phyloP scores from a whole-genome alignment of 2,113 vertebrate genomes.

The Tylochromis polylepis region DNA sequence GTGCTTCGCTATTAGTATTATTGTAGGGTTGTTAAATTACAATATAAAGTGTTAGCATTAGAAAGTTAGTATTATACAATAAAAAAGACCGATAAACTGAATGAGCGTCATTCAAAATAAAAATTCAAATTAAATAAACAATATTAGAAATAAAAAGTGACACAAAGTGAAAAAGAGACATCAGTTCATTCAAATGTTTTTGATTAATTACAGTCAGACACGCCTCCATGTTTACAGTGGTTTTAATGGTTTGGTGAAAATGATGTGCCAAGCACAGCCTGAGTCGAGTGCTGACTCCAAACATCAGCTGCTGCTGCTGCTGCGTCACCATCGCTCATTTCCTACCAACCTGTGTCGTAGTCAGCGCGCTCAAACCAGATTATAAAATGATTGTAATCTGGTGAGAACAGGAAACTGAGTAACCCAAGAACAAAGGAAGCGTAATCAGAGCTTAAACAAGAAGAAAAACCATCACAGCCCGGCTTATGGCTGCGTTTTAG shows the following conservation, averaged over 20 bases:
- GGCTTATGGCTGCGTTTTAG: background rate
- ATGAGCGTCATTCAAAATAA: background rate
- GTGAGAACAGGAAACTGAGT: background rate
- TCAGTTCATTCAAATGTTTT: too few relatives aligned
- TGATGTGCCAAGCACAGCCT: background rate
- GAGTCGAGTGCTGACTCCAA: background rate
- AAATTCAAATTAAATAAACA: background rate
- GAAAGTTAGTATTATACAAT: background rate
- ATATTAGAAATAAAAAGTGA: fast-evolving
- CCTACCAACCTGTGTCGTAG: background rate
- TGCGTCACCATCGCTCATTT: background rate
- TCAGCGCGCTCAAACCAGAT: background rate
- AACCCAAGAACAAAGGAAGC: background rate
- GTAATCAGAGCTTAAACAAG: background rate
- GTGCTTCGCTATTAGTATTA: background rate
- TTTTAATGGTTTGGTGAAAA: background rate
- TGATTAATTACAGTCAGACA: background rate
- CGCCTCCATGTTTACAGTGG: background rate
- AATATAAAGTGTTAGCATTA: background rate
- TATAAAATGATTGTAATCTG: background rate
- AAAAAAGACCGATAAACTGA: background rate
- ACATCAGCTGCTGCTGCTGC: background rate
- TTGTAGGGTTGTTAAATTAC: background rate
- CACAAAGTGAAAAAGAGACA: fast-evolving
- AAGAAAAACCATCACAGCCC: background rate